Conservation (phyloP, 2,797 vertebrate genomes). For the Oceanodroma leucorhoa region DNA sequence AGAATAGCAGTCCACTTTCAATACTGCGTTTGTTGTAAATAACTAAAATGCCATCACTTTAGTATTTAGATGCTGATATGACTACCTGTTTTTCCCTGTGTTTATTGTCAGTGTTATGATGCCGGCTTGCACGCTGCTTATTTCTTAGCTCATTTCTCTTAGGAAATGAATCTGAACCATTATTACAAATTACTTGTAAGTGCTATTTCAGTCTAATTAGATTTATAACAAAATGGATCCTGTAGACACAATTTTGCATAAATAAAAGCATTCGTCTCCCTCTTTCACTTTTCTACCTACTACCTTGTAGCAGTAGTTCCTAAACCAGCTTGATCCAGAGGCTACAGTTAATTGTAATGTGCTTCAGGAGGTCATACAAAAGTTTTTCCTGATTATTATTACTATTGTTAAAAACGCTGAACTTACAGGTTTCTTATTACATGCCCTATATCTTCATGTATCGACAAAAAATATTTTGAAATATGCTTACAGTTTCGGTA, state of each 20-base stretch:
- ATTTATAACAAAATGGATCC: neutral
- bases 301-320: neutral
- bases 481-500: neutral
- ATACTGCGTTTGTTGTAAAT: neutral
- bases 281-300: neutral
- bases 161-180: neutral
- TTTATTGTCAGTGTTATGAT: neutral
- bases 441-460: neutral
- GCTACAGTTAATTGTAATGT: neutral
- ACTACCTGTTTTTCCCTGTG: neutral
- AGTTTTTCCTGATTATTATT: neutral
- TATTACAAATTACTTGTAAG: neutral
- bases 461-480: neutral
- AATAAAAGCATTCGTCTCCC: neutral
- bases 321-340: neutral
- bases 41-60: neutral
- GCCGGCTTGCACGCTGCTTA: neutral
- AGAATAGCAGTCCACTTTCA: neutral
- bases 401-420: neutral
- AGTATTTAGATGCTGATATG: neutral
- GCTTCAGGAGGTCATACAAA: neutral
- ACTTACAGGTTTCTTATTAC: neutral
- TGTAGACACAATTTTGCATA: neutral
- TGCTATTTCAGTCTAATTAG: neutral
- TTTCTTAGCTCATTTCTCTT: neutral